Base-by-base conservation (phyloP, 37 sponge, comb jelly and placozoan genomes). In the Bolinopsis microptera region DNA sequence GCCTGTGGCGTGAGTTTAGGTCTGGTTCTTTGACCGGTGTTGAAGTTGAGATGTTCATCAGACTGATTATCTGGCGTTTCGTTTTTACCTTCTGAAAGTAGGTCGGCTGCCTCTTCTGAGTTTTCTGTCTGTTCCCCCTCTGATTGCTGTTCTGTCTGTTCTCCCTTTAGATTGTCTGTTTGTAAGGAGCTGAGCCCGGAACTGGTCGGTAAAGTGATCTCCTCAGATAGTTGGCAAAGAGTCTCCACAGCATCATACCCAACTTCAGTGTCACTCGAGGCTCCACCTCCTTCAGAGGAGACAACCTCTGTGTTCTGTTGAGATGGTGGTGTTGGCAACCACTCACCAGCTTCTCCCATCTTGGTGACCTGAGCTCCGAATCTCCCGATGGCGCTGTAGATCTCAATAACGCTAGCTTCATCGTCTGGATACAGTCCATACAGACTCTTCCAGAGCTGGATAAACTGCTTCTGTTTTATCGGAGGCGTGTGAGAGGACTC, bases 391-490 rank as follows among this genome's bases (percentile, higher is more conserved):
- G 90, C 90, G 28, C 90, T 86, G 61, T 86, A 86, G 39, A 86
- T 41, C 61, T 86, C 90, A n/a, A 86, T 86, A 13, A 86, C 90
- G 30, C n/a, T 33, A 9, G 8, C 25, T n/a, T 86, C 41, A 23
- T 40, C 18, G 61, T 86, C 90, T 1, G 90, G 36, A 31, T 86
- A 86, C 40, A 86, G 61, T 5, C 90, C 90, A 31, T 86, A 86
- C 27, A 86, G 48, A 26, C 61, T 39, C 90, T 86, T 86, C 90
- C 90, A 86, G 18, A 86, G 61, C 61, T 86, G 90, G 90, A 86
- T 86, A 39, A 86, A 86, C 61, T 86, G 90, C 30, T 41, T 86
- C 90, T 86, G 61, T n/a, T 13, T 23, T 40, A 35, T 18, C 36
- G 3, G 83, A 30, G 90, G 90, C 36, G 39, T 22, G n/a, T 39